phyloP scores from a whole-genome alignment of 2,888 invertebrate genomes.

The Labia minor region DNA sequence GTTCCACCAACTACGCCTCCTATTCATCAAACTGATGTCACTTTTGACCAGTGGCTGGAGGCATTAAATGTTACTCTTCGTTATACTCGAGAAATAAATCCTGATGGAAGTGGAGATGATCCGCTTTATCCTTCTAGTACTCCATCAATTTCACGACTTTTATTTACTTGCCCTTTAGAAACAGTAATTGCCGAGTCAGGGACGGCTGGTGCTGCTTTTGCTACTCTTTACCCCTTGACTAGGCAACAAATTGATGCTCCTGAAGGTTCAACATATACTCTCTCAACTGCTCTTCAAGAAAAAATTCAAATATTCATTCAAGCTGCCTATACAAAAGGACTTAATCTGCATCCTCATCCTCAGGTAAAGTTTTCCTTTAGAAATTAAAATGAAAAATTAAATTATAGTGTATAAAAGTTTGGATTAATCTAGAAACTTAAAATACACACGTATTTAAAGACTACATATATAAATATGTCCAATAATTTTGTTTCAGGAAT shows the following conservation, averaged over 20 bases:
- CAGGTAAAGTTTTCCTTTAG: background rate
- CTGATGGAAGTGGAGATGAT: conserved; percentile 17
- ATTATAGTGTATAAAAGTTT: too few relatives aligned
- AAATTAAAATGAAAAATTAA: too few relatives aligned
- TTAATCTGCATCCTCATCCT: conserved; percentile 41
- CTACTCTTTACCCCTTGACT: conserved; percentile 34
- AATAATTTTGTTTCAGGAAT: too few relatives aligned
- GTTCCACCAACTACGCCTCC: background rate
- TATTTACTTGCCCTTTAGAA: background rate
- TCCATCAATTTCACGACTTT: conserved; percentile 27
- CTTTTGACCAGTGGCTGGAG: background rate
- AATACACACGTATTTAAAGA: too few relatives aligned
- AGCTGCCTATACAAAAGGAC: conserved; percentile 45
- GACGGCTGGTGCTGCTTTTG: conserved; percentile 30
- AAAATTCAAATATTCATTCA: conserved; percentile 54
- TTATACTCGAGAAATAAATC: background rate
- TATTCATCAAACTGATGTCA: background rate
- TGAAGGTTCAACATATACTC: conserved; percentile 32
- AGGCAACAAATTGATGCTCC: conserved; percentile 23
- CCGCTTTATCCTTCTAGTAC: conserved; percentile 27
- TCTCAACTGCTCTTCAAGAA: conserved; percentile 44
- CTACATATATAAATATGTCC: too few relatives aligned
- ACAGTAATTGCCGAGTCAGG: background rate
- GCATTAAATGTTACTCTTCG: background rate
- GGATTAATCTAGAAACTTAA: too few relatives aligned